Base-by-base conservation (phyloP, 2,113 vertebrate species). In the Cichladusa arquata region DNA sequence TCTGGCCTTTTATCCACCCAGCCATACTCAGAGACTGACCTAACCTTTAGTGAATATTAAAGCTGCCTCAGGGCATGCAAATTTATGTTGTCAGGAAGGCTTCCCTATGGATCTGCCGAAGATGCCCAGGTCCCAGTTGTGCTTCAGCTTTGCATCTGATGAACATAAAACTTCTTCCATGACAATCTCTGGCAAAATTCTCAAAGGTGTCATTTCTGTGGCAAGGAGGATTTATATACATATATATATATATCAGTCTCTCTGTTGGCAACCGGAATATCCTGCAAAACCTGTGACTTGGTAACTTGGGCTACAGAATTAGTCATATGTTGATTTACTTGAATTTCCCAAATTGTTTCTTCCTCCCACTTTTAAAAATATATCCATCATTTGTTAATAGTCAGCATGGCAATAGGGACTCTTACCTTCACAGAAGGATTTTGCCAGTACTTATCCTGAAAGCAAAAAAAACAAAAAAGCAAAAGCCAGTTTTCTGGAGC, bases 231-330 rank as follows among this genome's bases (percentile, higher is more conserved):
- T 40, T 51, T 51, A 51, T 28, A 28, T 9, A 28, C 9, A 50
- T 26, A 38, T 38, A 38, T 9, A 38, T 9, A 51, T 16, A 17
- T 17, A 17, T n/a, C 4, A 0, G 0, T 13, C 3, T 88, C 14
- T 64, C 16, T 40, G 11, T 4, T 81, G 22, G n/a, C 10, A 50
- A 50, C 48, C 26, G 48, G 48, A 24, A 50, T 50, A 50, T 50
- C 48, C 24, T 50, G 48, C 25, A 77, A 70, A 81, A 84, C 22
- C 14, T 45, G 19, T 70, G 64, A 70, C 31, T 45, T 47, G 23
- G 19, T 90, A 69, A 70, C 33, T 34, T 54, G 15, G 5, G 5
- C n/a, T 78, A 36, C 25, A 90, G 73, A 78, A 66, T 70, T 23
- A 62, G 12, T 66, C 4, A 5, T 14, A 74, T 14, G 3, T 66